Evolutionary conservation across 2,113 vertebrate genomes (phyloP).

Genomic region (Centropus bengalensis): DNA sequence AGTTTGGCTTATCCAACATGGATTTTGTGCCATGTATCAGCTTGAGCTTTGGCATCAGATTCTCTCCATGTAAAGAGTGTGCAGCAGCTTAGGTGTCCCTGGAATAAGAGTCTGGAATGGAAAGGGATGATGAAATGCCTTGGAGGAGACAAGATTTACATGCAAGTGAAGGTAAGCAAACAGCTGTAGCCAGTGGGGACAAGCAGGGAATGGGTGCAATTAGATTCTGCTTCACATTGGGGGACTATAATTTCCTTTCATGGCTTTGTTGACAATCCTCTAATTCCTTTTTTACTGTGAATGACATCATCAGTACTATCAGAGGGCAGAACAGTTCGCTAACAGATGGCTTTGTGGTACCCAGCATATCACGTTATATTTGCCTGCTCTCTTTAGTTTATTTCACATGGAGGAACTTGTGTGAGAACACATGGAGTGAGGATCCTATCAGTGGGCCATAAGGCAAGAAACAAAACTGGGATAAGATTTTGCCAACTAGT

Average conservation of each 20-base stretch:
- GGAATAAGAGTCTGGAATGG: neutral
- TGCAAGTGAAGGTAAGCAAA: neutral
- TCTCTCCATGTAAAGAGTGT: neutral
- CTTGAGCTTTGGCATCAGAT: neutral
- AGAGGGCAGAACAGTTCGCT: neutral
- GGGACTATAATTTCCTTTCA: conserved; percentile 5
- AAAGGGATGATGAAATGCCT: neutral
- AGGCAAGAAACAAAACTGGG: neutral
- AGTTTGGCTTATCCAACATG: neutral
- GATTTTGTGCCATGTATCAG: neutral
- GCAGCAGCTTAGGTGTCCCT: neutral
- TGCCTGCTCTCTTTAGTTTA: neutral
- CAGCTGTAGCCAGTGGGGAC: neutral
- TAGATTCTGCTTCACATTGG: neutral
- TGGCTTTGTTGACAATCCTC: neutral
- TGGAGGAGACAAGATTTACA: neutral
- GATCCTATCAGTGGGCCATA: neutral
- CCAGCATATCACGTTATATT: neutral
- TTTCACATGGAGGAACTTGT: conserved; percentile 12
- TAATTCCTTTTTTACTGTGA: conserved; percentile 23
- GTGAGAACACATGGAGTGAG: neutral
- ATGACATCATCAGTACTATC: conserved; percentile 1
- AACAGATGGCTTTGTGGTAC: neutral
- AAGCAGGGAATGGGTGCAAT: neutral
- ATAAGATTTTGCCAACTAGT: neutral